phyloP scores from a whole-genome alignment of 2,113 vertebrate species.

The Percopsis transmontana region DNA sequence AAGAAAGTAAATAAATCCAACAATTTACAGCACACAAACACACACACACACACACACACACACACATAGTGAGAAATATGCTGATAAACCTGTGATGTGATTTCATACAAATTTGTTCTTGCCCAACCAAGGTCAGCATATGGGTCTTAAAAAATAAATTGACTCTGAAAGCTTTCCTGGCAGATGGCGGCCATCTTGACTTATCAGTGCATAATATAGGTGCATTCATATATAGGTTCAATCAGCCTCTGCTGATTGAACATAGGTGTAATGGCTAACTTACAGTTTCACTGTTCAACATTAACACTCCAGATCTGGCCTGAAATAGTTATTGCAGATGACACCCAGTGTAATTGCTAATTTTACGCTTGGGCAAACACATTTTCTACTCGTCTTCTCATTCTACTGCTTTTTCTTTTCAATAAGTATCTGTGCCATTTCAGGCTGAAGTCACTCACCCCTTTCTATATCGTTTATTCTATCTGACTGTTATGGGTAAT shows the following conservation, averaged over 20 bases:
- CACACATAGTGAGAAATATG: conserved; percentile 7
- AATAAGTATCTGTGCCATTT: conserved; percentile 52
- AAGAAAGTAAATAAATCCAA: conserved; percentile 1
- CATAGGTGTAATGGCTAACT: conserved; percentile 92
- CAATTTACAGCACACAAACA: background rate
- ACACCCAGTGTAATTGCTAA: conserved; percentile 96
- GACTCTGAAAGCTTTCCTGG: conserved; percentile 80
- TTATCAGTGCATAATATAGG: conserved; percentile 81
- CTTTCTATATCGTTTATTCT: conserved; percentile 55
- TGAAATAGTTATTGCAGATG: conserved; percentile 98
- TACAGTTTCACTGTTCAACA: conserved; percentile 86
- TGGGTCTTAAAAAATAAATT: conserved; percentile 83
- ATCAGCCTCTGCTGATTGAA: conserved; percentile 80
- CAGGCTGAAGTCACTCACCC: conserved; percentile 85
- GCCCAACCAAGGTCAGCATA: conserved; percentile 75
- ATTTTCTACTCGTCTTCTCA: conserved; percentile 82
- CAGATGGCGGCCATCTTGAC: conserved; percentile 86
- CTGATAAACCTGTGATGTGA: conserved; percentile 42
- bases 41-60: conserved; percentile 5
- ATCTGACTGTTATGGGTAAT: conserved; percentile 47
- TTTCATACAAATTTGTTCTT: conserved; percentile 69
- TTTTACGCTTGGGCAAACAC: conserved; percentile 92
- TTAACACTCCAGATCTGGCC: conserved; percentile 92
- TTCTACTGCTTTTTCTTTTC: conserved; percentile 65
- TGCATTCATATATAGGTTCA: conserved; percentile 64